Evolutionary conservation across 2,888 invertebrate species (phyloP).

Genomic region (Pegoplata infirma): DNA sequence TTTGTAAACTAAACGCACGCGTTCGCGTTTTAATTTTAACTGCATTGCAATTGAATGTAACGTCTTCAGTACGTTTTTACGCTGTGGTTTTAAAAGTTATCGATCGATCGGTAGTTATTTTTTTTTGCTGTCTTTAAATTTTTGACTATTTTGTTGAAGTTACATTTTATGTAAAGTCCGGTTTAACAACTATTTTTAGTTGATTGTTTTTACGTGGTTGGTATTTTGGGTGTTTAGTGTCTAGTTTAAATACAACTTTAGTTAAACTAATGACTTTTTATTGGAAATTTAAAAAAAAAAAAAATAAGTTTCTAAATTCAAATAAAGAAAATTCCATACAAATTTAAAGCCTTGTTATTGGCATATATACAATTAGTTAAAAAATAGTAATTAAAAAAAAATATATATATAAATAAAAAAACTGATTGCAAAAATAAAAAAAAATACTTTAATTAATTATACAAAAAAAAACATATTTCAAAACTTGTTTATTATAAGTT

Average conservation of each 20-base stretch:
- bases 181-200: slow-evolving; percentile 45
- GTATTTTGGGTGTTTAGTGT: slow-evolving; percentile 35
- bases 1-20: slow-evolving; percentile 30
- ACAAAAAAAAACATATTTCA: neutral
- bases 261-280: neutral
- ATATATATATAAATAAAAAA: neutral
- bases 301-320: neutral
- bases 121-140: slow-evolving; percentile 15
- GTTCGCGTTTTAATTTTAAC: slow-evolving; percentile 44
- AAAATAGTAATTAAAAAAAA: neutral
- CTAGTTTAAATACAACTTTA: neutral
- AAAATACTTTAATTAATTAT: no score
- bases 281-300: neutral
- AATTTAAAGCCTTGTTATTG: neutral
- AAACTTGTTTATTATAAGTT: neutral
- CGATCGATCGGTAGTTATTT: neutral
- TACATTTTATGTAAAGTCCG: slow-evolving; percentile 57
- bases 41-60: slow-evolving; percentile 8
- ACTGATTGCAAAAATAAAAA: no score
- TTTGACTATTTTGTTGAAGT: slow-evolving; percentile 27
- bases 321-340: neutral
- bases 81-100: slow-evolving; percentile 23
- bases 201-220: slow-evolving; percentile 50
- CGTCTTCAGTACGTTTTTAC: slow-evolving; percentile 26
- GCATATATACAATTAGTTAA: neutral